phyloP scores from a whole-genome alignment of 2,113 vertebrate species.

The Scartelaos histophorus region DNA sequence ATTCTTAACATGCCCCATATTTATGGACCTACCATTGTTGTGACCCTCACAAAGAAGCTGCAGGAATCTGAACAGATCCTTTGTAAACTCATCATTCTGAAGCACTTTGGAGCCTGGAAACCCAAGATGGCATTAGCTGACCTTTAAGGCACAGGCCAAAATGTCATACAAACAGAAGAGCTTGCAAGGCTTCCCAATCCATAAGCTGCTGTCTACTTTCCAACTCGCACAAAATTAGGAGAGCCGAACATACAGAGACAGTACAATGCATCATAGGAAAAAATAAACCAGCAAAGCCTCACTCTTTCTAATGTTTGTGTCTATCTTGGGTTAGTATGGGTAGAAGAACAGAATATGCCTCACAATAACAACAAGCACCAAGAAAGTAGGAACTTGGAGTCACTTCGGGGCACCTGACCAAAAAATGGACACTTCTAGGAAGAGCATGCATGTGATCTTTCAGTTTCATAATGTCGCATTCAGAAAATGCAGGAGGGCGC shows the following conservation, averaged over 20 bases:
- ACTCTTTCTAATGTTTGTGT: slow-evolving; percentile 20
- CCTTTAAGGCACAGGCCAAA: slow-evolving; percentile 40
- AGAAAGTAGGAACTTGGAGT: slow-evolving; percentile 38
- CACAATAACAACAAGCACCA: slow-evolving; percentile 69
- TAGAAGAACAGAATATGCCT: slow-evolving; percentile 44
- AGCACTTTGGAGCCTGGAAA: slow-evolving; percentile 96
- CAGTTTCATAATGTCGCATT: slow-evolving; percentile 31
- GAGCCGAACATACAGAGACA: slow-evolving; percentile 26
- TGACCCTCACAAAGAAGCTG: slow-evolving; percentile 98
- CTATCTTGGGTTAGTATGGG: slow-evolving; percentile 57
- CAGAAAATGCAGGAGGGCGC: slow-evolving; percentile 7
- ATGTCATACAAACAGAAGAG: slow-evolving; percentile 42
- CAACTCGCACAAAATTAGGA: slow-evolving; percentile 39
- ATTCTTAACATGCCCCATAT: not conserved
- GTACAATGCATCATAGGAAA: slow-evolving; percentile 49
- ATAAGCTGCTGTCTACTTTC: slow-evolving; percentile 40
- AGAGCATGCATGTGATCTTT: slow-evolving; percentile 67
- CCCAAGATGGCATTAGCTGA: slow-evolving; percentile 58
- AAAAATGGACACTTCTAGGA: slow-evolving; percentile 46
- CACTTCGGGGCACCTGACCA: slow-evolving; percentile 47
- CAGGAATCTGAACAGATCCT: slow-evolving; percentile 96
- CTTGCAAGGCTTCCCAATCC: slow-evolving; percentile 39
- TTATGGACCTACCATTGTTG: slow-evolving; percentile 87
- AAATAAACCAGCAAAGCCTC: slow-evolving; percentile 54
- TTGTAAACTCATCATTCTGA: slow-evolving; percentile 96